These are phyloP conservation scores for Chondrosia reniformis DNA, from an alignment of 37 sponge, comb jelly and placozoan species.

Conservation along the genomic window DNA sequence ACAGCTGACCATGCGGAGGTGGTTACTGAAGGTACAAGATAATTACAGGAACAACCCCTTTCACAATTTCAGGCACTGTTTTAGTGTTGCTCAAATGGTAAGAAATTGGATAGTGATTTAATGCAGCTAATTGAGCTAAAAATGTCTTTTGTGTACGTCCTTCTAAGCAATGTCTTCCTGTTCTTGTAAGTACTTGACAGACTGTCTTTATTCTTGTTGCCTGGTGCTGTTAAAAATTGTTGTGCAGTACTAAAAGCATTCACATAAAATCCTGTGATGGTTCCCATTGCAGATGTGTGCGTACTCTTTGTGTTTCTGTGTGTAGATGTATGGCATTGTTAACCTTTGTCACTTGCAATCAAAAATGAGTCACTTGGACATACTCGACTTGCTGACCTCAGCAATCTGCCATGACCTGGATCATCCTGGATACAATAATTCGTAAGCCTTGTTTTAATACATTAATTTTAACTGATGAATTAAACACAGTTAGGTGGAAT, in stretches of 20 bases:
- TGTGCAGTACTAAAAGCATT: too few relatives aligned
- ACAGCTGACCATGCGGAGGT: slow-evolving; percentile 47
- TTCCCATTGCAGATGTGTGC: too few relatives aligned
- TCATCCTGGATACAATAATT: slow-evolving; percentile 86
- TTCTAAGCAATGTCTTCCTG: too few relatives aligned
- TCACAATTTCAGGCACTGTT: slow-evolving; percentile 92
- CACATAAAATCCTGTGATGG: too few relatives aligned
- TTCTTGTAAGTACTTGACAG: too few relatives aligned
- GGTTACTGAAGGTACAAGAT: slow-evolving; percentile 76
- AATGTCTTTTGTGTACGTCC: too few relatives aligned
- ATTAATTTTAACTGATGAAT: not conserved
- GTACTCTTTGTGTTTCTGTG: not conserved
- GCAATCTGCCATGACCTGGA: slow-evolving; percentile 87
- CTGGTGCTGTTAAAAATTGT: too few relatives aligned
- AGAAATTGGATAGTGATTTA: not conserved
- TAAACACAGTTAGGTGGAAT: too few relatives aligned
- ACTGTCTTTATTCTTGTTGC: too few relatives aligned
- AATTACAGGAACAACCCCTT: slow-evolving; percentile 87
- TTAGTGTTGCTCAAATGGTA: slow-evolving; percentile 92
- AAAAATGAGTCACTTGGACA: slow-evolving; percentile 40
- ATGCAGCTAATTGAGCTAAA: too few relatives aligned
- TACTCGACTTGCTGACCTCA: slow-evolving; percentile 58
- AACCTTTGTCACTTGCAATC: slow-evolving; percentile 57
- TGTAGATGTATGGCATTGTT: slow-evolving; percentile 88
- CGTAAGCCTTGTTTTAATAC: slow-evolving; percentile 29